Evolutionary conservation across 2,113 vertebrate species (phyloP).

Genomic region (Gymnobelideus leadbeateri): DNA sequence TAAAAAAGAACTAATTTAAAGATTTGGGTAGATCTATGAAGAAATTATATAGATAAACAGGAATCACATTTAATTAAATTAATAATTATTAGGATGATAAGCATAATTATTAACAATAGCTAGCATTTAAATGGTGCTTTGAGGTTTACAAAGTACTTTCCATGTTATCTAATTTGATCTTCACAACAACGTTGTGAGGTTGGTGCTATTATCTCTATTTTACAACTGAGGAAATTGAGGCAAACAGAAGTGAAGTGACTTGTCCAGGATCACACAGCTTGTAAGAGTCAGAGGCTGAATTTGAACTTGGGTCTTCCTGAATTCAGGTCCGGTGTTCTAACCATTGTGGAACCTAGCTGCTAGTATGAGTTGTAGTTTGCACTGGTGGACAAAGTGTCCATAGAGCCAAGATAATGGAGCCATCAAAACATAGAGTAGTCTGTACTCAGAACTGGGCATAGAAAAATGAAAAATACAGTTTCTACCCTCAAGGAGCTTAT

Average conservation of each 20-base stretch:
- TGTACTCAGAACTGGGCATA: not conserved
- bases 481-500: not conserved
- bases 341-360: not conserved
- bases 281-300: not conserved
- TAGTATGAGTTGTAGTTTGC: not conserved
- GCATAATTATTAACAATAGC: not conserved
- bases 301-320: not conserved
- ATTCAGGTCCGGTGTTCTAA: not conserved
- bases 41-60: not conserved
- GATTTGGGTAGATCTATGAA: not conserved
- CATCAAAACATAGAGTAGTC: not conserved
- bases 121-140: not conserved
- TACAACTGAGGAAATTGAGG: not conserved
- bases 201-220: not conserved
- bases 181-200: not conserved
- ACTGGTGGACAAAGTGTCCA: no score
- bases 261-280: not conserved
- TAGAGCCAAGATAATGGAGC: not conserved
- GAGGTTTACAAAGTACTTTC: not conserved
- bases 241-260: not conserved
- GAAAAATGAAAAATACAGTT: not conserved
- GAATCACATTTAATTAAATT: not conserved
- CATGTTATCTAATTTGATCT: not conserved
- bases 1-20: not conserved
- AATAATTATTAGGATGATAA: not conserved